phyloP scores from a whole-genome alignment of 2,113 vertebrate genomes.

The Pedionomus torquatus region DNA sequence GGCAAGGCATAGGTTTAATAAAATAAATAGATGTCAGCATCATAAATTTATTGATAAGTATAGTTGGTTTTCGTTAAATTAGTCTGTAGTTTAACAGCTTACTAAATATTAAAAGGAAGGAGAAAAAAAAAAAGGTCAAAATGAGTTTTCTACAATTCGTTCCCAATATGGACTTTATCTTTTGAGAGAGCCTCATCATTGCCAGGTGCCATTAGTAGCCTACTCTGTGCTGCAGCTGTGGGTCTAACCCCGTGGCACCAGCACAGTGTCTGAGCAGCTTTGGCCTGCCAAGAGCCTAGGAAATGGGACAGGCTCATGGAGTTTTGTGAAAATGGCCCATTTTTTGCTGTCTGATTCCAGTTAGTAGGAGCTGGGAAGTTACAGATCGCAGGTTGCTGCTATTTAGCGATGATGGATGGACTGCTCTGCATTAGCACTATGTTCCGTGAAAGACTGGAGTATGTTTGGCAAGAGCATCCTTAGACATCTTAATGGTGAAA shows the following conservation, averaged over 20 bases:
- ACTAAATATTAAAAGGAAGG: neutral
- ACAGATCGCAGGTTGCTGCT: neutral
- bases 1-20: neutral
- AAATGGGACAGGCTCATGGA: neutral
- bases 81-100: neutral
- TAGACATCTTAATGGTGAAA: neutral
- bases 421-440: constrained; percentile 1
- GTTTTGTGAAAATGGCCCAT: neutral
- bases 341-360: constrained; percentile 5
- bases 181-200: neutral
- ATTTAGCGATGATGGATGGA: neutral
- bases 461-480: constrained; percentile 20
- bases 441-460: neutral
- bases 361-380: constrained; percentile 3
- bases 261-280: neutral
- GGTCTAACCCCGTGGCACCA: neutral
- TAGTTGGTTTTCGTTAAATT: neutral
- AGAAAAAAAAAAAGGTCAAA: neutral
- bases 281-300: neutral
- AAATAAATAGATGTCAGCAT: neutral
- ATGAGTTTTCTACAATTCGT: neutral
- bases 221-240: neutral
- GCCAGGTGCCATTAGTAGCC: neutral
- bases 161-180: neutral
- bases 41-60: neutral